Conservation (phyloP, 2,888 invertebrate genomes). For the Euzophera pinguis region DNA sequence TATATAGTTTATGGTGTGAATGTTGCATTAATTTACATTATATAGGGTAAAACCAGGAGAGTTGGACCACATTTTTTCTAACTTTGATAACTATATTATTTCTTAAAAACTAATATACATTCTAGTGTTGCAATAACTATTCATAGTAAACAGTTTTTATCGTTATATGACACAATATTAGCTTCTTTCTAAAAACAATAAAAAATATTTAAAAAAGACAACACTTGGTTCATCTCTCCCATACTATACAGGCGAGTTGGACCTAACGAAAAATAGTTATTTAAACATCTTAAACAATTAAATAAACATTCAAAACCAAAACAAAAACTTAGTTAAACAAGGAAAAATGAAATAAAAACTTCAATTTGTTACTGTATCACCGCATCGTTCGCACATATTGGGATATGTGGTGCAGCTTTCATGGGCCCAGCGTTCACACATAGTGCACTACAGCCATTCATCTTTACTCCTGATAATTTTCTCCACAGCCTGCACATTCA, state of each 20-base stretch:
- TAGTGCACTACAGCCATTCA: slow-evolving; percentile 18
- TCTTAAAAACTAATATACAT: neutral
- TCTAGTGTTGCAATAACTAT: neutral
- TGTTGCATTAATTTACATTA: no score
- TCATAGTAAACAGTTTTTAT: neutral
- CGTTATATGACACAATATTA: neutral
- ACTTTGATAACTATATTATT: neutral
- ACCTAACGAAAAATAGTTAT: neutral
- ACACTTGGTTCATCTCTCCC: slow-evolving; percentile 18
- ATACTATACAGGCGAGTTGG: slow-evolving; percentile 14
- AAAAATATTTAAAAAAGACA: slow-evolving; percentile 9
- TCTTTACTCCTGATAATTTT: slow-evolving; percentile 17
- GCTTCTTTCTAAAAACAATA: neutral
- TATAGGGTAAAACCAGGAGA: neutral
- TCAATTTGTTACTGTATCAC: slow-evolving; percentile 16
- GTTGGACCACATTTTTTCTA: slow-evolving; percentile 1
- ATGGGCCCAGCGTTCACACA: slow-evolving; percentile 20
- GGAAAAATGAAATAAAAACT: slow-evolving; percentile 5
- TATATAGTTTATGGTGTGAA: no score
- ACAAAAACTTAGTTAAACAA: neutral
- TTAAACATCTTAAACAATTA: neutral
- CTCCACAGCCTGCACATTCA: slow-evolving; percentile 18
- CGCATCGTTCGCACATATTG: slow-evolving; percentile 19
- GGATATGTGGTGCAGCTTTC: slow-evolving; percentile 14
- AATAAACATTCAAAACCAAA: neutral